A percentile compares a stretch with the other conserved stretches of the same genome.
Evolutionary conservation across 2,113 vertebrate genomes (phyloP).

Genomic region (Sula dactylatra): DNA sequence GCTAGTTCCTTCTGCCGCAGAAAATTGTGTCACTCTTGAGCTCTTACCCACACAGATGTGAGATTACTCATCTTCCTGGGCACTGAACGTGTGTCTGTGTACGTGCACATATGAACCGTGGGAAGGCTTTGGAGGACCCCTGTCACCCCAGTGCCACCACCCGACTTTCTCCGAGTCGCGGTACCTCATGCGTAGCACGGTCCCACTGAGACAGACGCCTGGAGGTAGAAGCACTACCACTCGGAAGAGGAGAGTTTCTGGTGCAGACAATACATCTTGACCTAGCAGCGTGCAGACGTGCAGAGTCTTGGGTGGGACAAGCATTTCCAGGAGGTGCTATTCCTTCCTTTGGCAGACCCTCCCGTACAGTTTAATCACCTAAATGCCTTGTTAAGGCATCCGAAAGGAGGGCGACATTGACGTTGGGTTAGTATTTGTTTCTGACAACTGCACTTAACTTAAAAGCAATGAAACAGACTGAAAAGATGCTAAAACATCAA

Average conservation of each 20-base stretch:
- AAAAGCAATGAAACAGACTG: background rate
- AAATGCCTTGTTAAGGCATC: background rate
- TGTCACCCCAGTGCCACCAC: background rate
- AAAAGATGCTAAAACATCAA: background rate
- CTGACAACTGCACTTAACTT: background rate
- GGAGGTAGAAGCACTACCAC: too few species aligned
- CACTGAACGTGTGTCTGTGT: too few species aligned
- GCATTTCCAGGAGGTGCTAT: background rate
- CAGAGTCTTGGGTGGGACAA: background rate
- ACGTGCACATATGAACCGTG: rapidly evolving
- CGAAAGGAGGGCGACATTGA: background rate
- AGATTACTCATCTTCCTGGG: background rate
- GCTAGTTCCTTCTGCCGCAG: background rate
- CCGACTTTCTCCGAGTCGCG: background rate
- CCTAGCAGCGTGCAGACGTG: background rate
- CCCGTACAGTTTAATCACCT: background rate
- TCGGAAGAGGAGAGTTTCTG: background rate
- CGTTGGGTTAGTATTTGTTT: background rate
- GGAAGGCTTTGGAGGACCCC: background rate
- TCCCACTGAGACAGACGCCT: background rate
- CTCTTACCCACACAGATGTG: background rate
- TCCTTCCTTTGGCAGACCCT: background rate
- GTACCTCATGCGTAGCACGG: background rate
- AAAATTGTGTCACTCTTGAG: background rate
- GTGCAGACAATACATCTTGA: background rate